Percentiles rank a stretch among this genome's conserved stretches.
Conservation (phyloP, 2,888 invertebrate genomes). For the Tortrix viridana region DNA sequence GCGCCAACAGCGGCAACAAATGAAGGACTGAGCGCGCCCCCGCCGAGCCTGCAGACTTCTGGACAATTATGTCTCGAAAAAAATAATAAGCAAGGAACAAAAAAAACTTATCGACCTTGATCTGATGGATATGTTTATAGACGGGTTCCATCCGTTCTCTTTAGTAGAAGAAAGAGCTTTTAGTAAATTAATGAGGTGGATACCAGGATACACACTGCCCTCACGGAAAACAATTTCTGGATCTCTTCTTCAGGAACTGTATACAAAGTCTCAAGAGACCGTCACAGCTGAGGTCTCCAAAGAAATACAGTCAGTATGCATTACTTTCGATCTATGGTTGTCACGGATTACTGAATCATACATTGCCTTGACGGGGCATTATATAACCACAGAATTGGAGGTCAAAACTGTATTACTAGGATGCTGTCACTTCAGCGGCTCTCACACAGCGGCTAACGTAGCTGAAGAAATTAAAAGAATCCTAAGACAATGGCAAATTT, state of each 20-base stretch:
- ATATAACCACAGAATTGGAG: neutral
- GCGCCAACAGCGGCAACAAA: too few species aligned
- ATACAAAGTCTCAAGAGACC: neutral
- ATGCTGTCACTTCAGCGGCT: neutral
- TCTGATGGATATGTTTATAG: slow-evolving; percentile 38
- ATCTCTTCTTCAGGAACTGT: neutral
- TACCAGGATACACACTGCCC: slow-evolving; percentile 42
- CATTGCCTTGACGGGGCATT: neutral
- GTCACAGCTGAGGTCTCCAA: neutral
- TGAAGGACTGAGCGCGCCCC: too few species aligned
- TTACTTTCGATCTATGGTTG: slow-evolving; percentile 1
- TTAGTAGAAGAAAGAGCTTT: slow-evolving; percentile 41
- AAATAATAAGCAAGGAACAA: slow-evolving; percentile 4
- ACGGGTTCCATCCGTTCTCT: slow-evolving; percentile 40
- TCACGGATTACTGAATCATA: neutral
- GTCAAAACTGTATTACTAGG: neutral
- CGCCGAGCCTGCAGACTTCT: too few species aligned
- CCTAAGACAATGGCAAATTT: neutral
- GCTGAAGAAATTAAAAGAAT: neutral
- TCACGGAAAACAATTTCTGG: slow-evolving; percentile 38
- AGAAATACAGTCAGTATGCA: neutral
- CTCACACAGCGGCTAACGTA: neutral
- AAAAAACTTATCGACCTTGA: slow-evolving; percentile 24
- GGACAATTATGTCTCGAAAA: neutral
- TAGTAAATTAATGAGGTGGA: slow-evolving; percentile 37